These are phyloP conservation scores for Pyxicephalus adspersus DNA, from an alignment of 2,113 vertebrate genomes.

Conservation along the genomic window DNA sequence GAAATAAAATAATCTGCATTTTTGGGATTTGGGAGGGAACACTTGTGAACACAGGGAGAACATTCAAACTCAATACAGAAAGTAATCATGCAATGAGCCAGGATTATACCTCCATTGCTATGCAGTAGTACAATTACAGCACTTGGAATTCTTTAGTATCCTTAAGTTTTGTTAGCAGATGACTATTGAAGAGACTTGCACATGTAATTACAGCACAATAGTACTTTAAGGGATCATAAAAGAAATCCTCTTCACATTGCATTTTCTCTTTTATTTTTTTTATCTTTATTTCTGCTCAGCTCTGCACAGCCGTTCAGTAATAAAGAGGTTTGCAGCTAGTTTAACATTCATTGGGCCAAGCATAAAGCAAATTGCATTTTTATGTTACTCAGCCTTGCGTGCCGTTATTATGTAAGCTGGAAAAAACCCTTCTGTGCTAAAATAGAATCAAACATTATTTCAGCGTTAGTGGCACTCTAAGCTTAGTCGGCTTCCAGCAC, in stretches of 20 bases:
- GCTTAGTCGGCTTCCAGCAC: background rate
- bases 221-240: too few species aligned
- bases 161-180: too few species aligned
- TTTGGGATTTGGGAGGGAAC: too few species aligned
- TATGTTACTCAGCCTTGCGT: conserved; percentile 13
- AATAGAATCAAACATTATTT: conserved; percentile 1
- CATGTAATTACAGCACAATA: too few species aligned
- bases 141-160: too few species aligned
- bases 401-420: conserved; percentile 10
- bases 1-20: too few species aligned
- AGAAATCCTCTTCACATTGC: too few species aligned
- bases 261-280: background rate
- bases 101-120: too few species aligned
- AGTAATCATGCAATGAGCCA: too few species aligned
- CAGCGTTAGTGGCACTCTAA: background rate
- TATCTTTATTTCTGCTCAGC: background rate
- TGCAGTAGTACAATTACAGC: too few species aligned
- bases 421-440: background rate
- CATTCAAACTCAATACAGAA: too few species aligned
- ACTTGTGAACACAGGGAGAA: too few species aligned
- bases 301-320: background rate
- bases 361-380: conserved; percentile 17
- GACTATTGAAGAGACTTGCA: background rate
- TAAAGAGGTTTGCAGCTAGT: background rate
- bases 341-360: background rate